Evolutionary conservation across 2,888 invertebrate genomes (phyloP).

Genomic region (Neocrepidodera transversa): DNA sequence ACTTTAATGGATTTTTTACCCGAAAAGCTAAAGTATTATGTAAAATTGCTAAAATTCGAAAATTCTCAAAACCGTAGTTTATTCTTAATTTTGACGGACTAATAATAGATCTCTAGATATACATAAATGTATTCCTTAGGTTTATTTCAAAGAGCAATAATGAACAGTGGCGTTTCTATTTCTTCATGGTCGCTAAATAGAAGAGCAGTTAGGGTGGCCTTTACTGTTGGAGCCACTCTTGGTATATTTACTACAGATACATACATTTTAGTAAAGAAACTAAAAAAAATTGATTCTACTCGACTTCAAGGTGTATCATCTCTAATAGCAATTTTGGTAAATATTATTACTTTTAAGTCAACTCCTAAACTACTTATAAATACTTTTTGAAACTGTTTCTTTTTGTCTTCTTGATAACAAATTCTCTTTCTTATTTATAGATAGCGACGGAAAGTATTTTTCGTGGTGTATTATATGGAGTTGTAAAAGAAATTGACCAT

Average conservation of each 20-base stretch:
- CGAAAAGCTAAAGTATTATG: too few species aligned
- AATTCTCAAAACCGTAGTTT: too few species aligned
- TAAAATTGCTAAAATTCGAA: too few species aligned
- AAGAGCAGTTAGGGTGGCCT: conserved; percentile 16
- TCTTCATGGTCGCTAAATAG: conserved; percentile 23
- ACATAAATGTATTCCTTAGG: too few species aligned
- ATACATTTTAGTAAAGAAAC: conserved; percentile 1
- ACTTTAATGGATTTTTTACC: too few species aligned
- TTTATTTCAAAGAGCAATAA: conserved; percentile 28
- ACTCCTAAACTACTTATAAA: too few species aligned
- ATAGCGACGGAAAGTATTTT: conserved; percentile 13
- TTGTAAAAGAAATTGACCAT: conserved; percentile 25
- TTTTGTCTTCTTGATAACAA: too few species aligned
- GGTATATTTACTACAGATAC: conserved; percentile 15
- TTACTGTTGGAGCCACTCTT: conserved; percentile 16
- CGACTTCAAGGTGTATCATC: conserved; percentile 8
- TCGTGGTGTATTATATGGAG: conserved; percentile 17
- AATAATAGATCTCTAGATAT: too few species aligned
- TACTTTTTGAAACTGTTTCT: too few species aligned
- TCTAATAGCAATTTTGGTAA: background rate
- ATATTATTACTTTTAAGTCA: too few species aligned
- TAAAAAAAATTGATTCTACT: conserved; percentile 16
- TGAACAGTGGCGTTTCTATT: conserved; percentile 34
- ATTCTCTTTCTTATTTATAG: conserved; percentile 13
- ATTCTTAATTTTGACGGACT: too few species aligned